Conservation (phyloP, 1,140 invertebrate genomes). For the Conus ventricosus region DNA sequence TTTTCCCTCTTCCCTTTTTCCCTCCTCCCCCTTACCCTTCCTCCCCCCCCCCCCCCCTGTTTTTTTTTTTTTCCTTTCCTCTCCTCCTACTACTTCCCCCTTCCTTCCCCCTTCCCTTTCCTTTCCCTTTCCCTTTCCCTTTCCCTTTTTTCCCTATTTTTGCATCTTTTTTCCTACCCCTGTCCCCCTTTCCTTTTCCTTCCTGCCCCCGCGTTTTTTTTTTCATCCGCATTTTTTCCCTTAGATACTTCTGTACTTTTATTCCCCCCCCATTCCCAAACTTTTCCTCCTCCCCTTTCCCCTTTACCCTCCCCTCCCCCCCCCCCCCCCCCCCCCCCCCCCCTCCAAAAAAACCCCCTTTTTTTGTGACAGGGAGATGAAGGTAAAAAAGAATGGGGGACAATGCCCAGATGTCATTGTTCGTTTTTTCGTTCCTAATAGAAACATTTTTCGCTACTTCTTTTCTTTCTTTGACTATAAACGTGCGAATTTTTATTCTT, state of each 20-base stretch:
- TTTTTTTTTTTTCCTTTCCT: background rate
- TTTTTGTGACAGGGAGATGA: no score
- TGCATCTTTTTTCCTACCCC: no score
- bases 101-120: background rate
- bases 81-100: background rate
- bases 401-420: no score
- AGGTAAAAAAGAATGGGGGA: no score
- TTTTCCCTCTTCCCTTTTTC: background rate
- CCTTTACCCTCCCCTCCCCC: background rate
- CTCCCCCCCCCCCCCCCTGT: background rate
- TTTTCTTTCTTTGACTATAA: no score
- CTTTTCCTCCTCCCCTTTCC: background rate
- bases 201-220: background rate
- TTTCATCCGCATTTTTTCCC: background rate
- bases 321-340: background rate
- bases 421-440: no score
- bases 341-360: no score
- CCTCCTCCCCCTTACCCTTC: background rate
- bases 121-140: background rate
- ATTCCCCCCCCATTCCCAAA: background rate
- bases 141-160: background rate
- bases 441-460: no score
- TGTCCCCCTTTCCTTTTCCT: no score
- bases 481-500: no score
- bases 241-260: slow-evolving; percentile 19